phyloP scores from a whole-genome alignment of 2,888 invertebrate genomes.

The Dysmachus trigonus region DNA sequence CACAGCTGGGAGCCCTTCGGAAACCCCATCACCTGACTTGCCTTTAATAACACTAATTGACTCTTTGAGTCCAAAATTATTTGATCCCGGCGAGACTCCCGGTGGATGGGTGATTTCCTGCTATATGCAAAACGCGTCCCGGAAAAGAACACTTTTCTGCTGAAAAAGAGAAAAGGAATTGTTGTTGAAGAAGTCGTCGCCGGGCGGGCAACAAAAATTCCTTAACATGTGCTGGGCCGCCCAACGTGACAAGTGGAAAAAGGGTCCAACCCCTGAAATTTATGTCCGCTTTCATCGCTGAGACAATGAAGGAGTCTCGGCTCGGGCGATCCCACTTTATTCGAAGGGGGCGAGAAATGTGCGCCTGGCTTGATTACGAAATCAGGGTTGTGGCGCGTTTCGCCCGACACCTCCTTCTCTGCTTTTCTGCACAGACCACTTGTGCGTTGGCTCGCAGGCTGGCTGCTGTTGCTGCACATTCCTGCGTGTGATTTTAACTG shows the following conservation, averaged over 20 bases:
- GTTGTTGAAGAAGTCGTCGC: neutral
- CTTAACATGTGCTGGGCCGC: neutral
- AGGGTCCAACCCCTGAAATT: conserved; percentile 22
- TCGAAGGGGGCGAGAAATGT: neutral
- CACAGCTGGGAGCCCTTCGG: neutral
- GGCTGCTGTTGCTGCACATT: neutral
- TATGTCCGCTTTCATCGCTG: neutral
- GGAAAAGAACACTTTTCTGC: neutral
- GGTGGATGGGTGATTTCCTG: conserved; percentile 7
- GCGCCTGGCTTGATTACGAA: conserved; percentile 2
- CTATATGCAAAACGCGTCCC: neutral
- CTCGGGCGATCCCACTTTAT: neutral
- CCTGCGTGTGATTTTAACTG: neutral
- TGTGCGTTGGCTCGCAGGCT: neutral
- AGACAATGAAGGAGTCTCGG: neutral
- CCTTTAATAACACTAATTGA: conserved; percentile 13
- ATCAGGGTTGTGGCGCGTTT: neutral
- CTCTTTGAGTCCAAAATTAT: conserved; percentile 20
- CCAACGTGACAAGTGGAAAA: conserved; percentile 21
- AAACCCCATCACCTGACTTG: neutral
- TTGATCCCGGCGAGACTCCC: neutral
- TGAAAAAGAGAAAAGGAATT: neutral
- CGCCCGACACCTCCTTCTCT: neutral
- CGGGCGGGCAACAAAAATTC: neutral
- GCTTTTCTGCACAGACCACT: neutral